Evolutionary conservation across 2,113 vertebrate genomes (phyloP).

Genomic region (Gnathonemus longibarbis): DNA sequence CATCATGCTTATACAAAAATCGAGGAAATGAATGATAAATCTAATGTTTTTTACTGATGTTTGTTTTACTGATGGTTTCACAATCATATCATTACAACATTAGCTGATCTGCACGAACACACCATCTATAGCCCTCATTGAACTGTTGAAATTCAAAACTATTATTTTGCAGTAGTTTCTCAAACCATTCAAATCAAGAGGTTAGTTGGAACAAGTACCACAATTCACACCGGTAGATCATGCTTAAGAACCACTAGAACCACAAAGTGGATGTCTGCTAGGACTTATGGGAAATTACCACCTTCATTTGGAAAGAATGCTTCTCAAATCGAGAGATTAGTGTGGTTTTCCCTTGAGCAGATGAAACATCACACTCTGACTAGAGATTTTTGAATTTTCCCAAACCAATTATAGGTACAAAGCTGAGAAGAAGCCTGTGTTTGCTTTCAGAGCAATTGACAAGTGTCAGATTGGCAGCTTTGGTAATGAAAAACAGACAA

Average conservation of each 20-base stretch:
- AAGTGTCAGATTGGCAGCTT: neutral
- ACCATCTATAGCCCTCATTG: neutral
- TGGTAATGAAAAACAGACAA: neutral
- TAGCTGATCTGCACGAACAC: neutral
- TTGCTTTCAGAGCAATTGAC: neutral
- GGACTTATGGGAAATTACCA: neutral
- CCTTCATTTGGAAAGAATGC: neutral
- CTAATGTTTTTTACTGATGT: neutral
- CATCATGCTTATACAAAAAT: neutral
- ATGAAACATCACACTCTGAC: neutral
- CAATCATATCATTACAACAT: neutral
- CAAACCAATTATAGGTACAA: slow-evolving; percentile 6
- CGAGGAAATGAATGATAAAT: neutral
- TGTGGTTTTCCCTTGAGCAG: neutral
- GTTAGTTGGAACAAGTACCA: neutral
- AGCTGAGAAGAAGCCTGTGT: neutral
- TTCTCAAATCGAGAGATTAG: neutral
- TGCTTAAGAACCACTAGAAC: neutral
- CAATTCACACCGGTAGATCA: neutral
- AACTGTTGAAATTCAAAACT: neutral
- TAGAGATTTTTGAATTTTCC: neutral
- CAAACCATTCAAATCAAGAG: neutral
- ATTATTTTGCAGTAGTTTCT: neutral
- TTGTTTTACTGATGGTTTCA: neutral
- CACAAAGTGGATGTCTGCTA: slow-evolving; percentile 2